Conservation (phyloP, 1,140 invertebrate genomes). For the Brevipalpus yothersi region DNA sequence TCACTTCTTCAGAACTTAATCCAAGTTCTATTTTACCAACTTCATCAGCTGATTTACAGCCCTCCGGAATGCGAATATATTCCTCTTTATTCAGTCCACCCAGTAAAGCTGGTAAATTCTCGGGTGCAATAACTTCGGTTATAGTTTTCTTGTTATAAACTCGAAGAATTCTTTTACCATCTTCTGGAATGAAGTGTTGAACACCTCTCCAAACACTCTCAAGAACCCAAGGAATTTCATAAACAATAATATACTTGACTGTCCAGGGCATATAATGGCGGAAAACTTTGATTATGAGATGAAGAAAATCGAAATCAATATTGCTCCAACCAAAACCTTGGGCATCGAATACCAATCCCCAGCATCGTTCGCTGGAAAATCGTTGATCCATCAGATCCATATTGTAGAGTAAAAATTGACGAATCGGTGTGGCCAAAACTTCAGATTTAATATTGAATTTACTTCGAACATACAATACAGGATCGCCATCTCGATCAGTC, state of each 20-base stretch:
- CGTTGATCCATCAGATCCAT: not conserved
- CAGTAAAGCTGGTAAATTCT: not conserved
- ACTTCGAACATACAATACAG: constrained; percentile 2
- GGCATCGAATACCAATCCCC: constrained; percentile 3
- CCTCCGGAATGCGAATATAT: not conserved
- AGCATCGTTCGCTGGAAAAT: not conserved
- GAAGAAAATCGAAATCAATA: constrained; percentile 3
- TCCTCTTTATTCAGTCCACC: not conserved
- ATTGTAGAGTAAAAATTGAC: constrained; percentile 2
- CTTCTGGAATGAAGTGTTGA: not conserved
- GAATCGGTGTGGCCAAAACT: not conserved
- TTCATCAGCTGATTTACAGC: not conserved
- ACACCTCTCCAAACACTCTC: not conserved
- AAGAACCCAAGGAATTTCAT: constrained; percentile 6
- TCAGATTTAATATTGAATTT: not conserved
- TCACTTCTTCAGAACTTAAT: not conserved
- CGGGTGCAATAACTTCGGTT: not conserved
- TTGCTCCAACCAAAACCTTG: not conserved
- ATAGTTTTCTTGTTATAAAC: constrained; percentile 1
- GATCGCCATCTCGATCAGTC: constrained; percentile 1
- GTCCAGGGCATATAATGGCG: constrained; percentile 2
- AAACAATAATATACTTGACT: constrained; percentile 3
- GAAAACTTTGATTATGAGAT: not conserved
- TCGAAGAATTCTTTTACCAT: not conserved
- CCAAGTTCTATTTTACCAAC: not conserved